These are phyloP conservation scores for Lepilemur septentrionalis DNA, from an alignment of 2,797 vertebrate genomes.

Conservation along the genomic window DNA sequence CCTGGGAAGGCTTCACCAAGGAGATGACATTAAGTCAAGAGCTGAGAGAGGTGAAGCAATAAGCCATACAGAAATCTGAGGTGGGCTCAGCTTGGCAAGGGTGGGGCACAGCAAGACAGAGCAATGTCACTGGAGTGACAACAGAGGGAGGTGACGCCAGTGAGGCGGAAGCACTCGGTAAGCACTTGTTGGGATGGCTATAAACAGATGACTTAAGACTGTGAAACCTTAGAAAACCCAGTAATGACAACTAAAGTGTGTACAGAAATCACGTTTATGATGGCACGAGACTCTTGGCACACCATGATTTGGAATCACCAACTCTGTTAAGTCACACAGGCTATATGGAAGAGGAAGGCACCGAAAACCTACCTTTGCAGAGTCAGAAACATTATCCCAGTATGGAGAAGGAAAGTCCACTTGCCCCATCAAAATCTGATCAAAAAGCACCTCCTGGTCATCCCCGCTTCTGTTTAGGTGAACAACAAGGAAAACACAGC, in stretches of 20 bases:
- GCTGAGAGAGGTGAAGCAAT: background rate
- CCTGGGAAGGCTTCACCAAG: background rate
- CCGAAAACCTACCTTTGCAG: constrained; percentile 90
- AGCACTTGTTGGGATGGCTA: too few species aligned
- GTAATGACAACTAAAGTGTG: background rate
- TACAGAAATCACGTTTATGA: background rate
- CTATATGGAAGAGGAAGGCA: background rate
- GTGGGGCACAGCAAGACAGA: background rate
- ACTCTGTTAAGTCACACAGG: background rate
- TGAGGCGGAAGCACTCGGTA: background rate
- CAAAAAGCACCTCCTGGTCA: constrained; percentile 95
- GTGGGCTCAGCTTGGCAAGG: background rate
- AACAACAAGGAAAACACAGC: constrained; percentile 40
- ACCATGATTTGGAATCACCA: background rate
- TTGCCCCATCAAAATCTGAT: constrained; percentile 94
- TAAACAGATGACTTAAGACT: background rate
- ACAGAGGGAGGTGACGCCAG: background rate
- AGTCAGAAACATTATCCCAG: constrained; percentile 96
- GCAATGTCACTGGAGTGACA: too few species aligned
- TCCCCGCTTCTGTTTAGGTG: constrained; percentile 87
- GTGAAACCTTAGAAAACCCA: background rate
- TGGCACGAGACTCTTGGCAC: background rate
- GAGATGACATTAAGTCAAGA: background rate
- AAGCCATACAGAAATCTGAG: background rate
- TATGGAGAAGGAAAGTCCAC: constrained; percentile 95